These are phyloP conservation scores for Ectemnius lituratus DNA, from an alignment of 2,888 invertebrate species.

Conservation along the genomic window DNA sequence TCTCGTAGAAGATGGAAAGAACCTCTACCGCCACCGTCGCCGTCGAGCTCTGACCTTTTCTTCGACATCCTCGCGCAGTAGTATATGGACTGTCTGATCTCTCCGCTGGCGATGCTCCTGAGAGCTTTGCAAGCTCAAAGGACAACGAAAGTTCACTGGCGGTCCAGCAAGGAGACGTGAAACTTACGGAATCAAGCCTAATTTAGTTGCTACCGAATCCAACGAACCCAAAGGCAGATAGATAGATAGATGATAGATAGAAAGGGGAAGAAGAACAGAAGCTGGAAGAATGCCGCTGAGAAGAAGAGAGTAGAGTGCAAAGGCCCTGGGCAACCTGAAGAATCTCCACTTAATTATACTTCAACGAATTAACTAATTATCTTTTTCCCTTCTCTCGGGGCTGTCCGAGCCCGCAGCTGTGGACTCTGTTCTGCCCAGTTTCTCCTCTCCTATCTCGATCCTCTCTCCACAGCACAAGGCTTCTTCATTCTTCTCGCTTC, in stretches of 20 bases:
- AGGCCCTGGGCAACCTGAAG: conserved; percentile 16
- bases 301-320: conserved; percentile 18
- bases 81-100: no score
- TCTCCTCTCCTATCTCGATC: conserved; percentile 9
- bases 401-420: conserved; percentile 4
- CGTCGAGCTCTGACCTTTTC: conserved; percentile 5
- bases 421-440: conserved; percentile 7
- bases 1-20: neutral
- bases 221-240: neutral
- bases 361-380: conserved; percentile 65
- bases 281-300: conserved; percentile 15
- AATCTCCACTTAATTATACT: conserved; percentile 62
- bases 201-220: conserved; percentile 30
- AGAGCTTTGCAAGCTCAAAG: neutral
- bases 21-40: neutral
- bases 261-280: neutral
- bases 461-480: conserved; percentile 22
- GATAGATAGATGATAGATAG: no score
- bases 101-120: no score
- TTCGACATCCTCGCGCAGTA: neutral
- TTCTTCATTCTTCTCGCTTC: conserved; percentile 51
- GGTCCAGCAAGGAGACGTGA: conserved; percentile 11
- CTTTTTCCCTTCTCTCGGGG: conserved; percentile 40
- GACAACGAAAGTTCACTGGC: conserved; percentile 10
- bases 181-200: conserved; percentile 25